Conservation (phyloP, 2,888 invertebrate genomes). For the Cinara cedri region DNA sequence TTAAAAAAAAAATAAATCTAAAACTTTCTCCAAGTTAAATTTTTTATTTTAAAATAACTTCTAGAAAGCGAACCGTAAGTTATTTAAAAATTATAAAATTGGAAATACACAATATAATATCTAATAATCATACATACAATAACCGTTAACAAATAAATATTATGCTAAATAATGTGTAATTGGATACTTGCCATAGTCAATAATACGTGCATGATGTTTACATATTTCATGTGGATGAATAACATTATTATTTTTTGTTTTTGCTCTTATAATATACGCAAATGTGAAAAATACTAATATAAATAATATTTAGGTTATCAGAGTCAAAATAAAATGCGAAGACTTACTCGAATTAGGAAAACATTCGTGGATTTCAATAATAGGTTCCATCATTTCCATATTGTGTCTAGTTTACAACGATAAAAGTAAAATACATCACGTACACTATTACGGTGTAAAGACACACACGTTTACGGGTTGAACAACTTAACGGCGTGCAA, state of each 20-base stretch:
- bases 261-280: neutral
- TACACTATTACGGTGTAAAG: neutral
- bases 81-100: conserved; percentile 20
- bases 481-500: neutral
- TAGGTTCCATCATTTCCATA: conserved; percentile 21
- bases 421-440: neutral
- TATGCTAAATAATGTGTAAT: conserved; percentile 39
- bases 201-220: conserved; percentile 22
- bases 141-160: conserved; percentile 24
- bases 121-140: conserved; percentile 12
- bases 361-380: conserved; percentile 16
- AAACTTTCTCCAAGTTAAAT: conserved; percentile 46
- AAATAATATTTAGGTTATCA: conserved; percentile 37
- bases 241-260: conserved; percentile 12
- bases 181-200: conserved; percentile 45
- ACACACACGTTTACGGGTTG: neutral
- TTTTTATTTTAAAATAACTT: conserved; percentile 20
- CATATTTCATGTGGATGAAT: conserved; percentile 23
- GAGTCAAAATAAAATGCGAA: conserved; percentile 32
- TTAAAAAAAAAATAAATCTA: conserved; percentile 10
- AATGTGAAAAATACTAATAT: neutral
- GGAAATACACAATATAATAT: neutral
- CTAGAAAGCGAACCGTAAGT: conserved; percentile 29
- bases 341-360: conserved; percentile 32
- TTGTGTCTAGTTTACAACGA: neutral